A percentile compares a stretch with the other conserved stretches of the same genome.
Evolutionary conservation across 2,113 vertebrate species (phyloP).

Genomic region (Arothron firmamentum): DNA sequence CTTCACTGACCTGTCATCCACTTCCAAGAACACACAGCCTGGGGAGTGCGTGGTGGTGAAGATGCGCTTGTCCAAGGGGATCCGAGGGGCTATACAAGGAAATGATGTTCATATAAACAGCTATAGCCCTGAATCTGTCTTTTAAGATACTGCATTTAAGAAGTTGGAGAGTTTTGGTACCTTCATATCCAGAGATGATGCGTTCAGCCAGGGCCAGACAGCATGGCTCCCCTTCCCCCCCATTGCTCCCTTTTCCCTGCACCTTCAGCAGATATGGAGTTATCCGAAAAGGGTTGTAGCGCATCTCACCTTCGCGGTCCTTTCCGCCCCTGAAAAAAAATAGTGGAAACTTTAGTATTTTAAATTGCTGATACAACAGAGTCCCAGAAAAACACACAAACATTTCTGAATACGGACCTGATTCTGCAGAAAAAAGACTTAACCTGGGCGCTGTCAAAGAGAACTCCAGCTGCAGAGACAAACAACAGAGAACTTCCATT

Average conservation of each 20-base stretch:
- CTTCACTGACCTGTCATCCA: slow-evolving; percentile 82
- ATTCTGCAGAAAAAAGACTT: slow-evolving; percentile 94
- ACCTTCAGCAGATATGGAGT: slow-evolving; percentile 82
- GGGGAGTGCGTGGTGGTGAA: slow-evolving; percentile 92
- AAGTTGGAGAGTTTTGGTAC: slow-evolving; percentile 49
- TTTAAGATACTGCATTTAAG: not conserved
- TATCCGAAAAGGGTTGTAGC: slow-evolving; percentile 80
- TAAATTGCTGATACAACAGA: not conserved
- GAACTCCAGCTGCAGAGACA: slow-evolving; percentile 60
- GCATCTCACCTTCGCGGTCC: slow-evolving; percentile 73
- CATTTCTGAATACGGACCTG: slow-evolving; percentile 66
- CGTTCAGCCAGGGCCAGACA: slow-evolving; percentile 83
- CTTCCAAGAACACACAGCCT: slow-evolving; percentile 88
- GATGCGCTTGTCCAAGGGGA: slow-evolving; percentile 87
- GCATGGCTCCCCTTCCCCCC: slow-evolving; percentile 75
- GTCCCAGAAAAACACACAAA: not conserved
- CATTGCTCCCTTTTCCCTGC: slow-evolving; percentile 44
- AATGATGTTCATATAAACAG: slow-evolving; percentile 3
- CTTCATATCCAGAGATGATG: slow-evolving; percentile 88
- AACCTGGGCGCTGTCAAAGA: slow-evolving; percentile 78
- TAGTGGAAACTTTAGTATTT: not conserved
- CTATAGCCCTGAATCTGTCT: not conserved
- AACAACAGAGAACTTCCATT: not conserved
- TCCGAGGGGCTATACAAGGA: slow-evolving; percentile 78
- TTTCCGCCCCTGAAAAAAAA: slow-evolving; percentile 74